A percentile compares a stretch with the other conserved stretches of the same genome.
Conservation (phyloP, 2,888 invertebrate genomes). For the Pammene aurita region DNA sequence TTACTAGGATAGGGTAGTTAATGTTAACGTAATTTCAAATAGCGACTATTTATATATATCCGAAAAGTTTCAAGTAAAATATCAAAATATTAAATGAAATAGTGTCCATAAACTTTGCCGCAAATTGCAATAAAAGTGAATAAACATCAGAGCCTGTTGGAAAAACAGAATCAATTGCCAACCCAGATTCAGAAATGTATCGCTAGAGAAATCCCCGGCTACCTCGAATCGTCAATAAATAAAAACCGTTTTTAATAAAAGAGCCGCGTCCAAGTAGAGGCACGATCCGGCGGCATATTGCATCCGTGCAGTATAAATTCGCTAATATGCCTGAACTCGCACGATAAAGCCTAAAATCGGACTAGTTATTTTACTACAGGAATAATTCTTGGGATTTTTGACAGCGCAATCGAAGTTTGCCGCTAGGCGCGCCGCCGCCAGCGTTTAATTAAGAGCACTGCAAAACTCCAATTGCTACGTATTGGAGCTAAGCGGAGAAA, state of each 20-base stretch:
- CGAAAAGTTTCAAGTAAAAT: background rate
- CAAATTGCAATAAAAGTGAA: slow-evolving; percentile 27
- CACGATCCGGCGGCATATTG: slow-evolving; percentile 72
- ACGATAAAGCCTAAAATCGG: slow-evolving; percentile 81
- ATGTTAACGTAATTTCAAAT: no score
- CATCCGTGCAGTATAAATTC: slow-evolving; percentile 76
- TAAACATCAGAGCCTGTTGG: slow-evolving; percentile 17
- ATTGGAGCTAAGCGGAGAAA: slow-evolving; percentile 61
- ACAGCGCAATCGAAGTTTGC: slow-evolving; percentile 83
- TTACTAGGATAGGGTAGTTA: no score
- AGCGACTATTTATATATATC: no score
- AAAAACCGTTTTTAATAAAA: slow-evolving; percentile 80
- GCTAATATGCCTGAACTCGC: slow-evolving; percentile 80
- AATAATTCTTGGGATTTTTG: slow-evolving; percentile 83
- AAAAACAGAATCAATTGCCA: slow-evolving; percentile 44
- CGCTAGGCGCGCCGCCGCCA: slow-evolving; percentile 68
- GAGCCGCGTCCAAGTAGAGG: slow-evolving; percentile 65
- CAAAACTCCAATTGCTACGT: slow-evolving; percentile 67
- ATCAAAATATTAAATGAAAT: background rate
- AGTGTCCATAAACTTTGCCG: slow-evolving; percentile 5
- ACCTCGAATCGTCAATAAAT: slow-evolving; percentile 74
- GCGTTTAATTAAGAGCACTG: slow-evolving; percentile 77
- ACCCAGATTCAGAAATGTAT: slow-evolving; percentile 49
- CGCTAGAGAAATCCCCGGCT: slow-evolving; percentile 60
- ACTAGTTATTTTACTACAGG: slow-evolving; percentile 78